These are phyloP conservation scores for Phyllopteryx taeniolatus DNA, from an alignment of 2,113 vertebrate species.

Conservation along the genomic window DNA sequence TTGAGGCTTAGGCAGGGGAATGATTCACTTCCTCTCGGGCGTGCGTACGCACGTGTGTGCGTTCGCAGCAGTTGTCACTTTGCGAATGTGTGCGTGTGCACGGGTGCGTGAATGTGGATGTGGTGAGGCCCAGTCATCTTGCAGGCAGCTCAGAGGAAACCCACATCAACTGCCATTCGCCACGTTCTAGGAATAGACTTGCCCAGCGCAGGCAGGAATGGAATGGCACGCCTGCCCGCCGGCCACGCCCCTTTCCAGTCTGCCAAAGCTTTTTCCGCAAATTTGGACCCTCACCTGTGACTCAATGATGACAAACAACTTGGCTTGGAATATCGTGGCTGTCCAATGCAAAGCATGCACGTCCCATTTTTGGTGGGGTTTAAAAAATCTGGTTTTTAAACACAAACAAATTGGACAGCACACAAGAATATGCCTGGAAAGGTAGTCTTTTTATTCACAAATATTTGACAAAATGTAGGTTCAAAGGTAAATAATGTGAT, in stretches of 20 bases:
- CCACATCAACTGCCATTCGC: constrained; percentile 94
- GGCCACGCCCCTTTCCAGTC: constrained; percentile 44
- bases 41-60: background rate
- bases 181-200: constrained; percentile 76
- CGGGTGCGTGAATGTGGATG: constrained; percentile 82
- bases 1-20: constrained; percentile 68
- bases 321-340: background rate
- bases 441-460: background rate
- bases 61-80: constrained; percentile 37
- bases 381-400: too few relatives aligned
- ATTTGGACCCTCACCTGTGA: background rate
- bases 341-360: background rate
- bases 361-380: too few relatives aligned
- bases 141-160: constrained; percentile 96
- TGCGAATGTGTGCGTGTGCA: constrained; percentile 21
- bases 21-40: constrained; percentile 87
- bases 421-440: too few relatives aligned
- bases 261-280: background rate
- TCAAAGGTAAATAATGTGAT: too few relatives aligned
- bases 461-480: background rate
- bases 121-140: constrained; percentile 96
- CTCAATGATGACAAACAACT: background rate
- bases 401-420: too few relatives aligned
- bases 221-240: constrained; percentile 54
- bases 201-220: constrained; percentile 57